Conservation (phyloP, 2,888 invertebrate genomes). For the Ornithoptera alexandrae region DNA sequence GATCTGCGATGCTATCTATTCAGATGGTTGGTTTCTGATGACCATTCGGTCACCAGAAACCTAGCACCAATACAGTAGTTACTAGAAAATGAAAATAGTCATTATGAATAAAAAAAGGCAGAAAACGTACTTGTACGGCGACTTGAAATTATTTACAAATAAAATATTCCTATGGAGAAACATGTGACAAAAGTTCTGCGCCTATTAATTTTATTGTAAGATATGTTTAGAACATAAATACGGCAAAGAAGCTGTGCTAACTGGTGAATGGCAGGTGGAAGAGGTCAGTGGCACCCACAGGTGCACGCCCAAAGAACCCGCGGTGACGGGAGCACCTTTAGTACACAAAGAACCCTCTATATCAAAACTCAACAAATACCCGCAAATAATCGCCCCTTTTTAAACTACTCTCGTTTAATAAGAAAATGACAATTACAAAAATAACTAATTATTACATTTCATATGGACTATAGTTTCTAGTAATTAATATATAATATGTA, state of each 20-base stretch:
- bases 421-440: slow-evolving; percentile 10
- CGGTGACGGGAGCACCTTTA: slow-evolving; percentile 20
- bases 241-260: slow-evolving; percentile 47
- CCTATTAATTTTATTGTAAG: not conserved
- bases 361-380: slow-evolving; percentile 48
- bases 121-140: too few relatives aligned
- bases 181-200: not conserved
- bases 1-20: too few relatives aligned
- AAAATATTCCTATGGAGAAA: not conserved
- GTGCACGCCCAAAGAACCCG: slow-evolving; percentile 42
- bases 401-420: slow-evolving; percentile 11
- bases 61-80: too few relatives aligned
- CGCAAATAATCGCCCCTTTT: slow-evolving; percentile 31
- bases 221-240: slow-evolving; percentile 7
- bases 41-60: too few relatives aligned
- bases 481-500: not conserved
- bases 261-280: slow-evolving; percentile 64
- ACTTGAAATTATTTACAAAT: not conserved
- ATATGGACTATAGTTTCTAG: not conserved
- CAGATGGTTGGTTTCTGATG: too few relatives aligned
- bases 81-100: too few relatives aligned
- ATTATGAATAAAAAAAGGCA: too few relatives aligned
- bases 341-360: slow-evolving; percentile 34
- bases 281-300: slow-evolving; percentile 69
- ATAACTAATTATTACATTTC: not conserved